A percentile compares a stretch with the other conserved stretches of the same genome.
These are phyloP conservation scores for Asobara japonica DNA, from an alignment of 1,140 invertebrate species.

Conservation along the genomic window DNA sequence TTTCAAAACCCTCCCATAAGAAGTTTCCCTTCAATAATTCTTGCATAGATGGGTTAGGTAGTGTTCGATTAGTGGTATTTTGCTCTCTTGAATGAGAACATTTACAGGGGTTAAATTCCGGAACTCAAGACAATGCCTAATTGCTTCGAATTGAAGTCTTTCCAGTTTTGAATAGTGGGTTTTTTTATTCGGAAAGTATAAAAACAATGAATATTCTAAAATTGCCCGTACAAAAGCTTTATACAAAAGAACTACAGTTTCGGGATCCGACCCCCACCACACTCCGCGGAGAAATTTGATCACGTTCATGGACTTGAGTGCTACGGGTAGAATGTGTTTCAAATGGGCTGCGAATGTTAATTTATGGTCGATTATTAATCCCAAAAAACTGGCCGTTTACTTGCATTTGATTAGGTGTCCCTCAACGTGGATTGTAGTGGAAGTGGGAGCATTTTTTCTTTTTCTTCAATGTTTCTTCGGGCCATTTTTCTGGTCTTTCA, in stretches of 20 bases:
- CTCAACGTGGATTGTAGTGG: too few relatives aligned
- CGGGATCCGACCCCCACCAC: too few relatives aligned
- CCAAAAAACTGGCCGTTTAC: too few relatives aligned
- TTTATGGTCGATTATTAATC: too few relatives aligned
- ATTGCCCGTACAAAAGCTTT: background rate
- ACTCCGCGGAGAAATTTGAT: background rate
- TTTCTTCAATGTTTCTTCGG: too few relatives aligned
- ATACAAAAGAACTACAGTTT: background rate
- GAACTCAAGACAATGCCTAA: background rate
- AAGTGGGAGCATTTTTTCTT: too few relatives aligned
- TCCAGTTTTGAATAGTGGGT: background rate
- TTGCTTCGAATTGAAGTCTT: background rate
- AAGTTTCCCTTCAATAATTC: too few relatives aligned
- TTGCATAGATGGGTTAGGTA: background rate
- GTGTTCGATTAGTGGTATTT: background rate
- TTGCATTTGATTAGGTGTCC: too few relatives aligned
- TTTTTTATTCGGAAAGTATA: background rate
- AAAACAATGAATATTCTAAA: background rate
- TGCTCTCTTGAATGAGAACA: background rate
- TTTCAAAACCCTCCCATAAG: too few relatives aligned
- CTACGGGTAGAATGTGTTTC: too few relatives aligned
- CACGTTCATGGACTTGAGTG: background rate
- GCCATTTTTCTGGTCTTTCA: too few relatives aligned
- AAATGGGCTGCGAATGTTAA: too few relatives aligned
- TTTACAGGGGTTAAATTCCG: background rate